Percentiles rank a stretch among this genome's conserved stretches.
These are phyloP conservation scores for Cryptosula pallasiana DNA, from an alignment of 2,888 invertebrate genomes.

Conservation along the genomic window DNA sequence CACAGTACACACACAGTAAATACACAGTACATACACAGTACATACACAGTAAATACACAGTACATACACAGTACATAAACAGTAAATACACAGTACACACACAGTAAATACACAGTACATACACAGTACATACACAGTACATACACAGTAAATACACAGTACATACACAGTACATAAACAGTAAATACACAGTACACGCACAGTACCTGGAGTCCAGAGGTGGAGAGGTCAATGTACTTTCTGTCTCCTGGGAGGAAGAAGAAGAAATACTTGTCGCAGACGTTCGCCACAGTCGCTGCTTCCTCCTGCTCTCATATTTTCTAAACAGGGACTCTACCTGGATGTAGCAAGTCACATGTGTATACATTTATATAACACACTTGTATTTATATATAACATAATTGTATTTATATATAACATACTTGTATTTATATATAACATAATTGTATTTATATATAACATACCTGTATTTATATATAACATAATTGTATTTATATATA, in stretches of 20 bases:
- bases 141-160: too few species aligned
- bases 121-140: too few species aligned
- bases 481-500: neutral
- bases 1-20: too few species aligned
- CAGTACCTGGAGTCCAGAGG: neutral
- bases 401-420: neutral
- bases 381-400: neutral
- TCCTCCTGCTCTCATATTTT: slow-evolving; percentile 47
- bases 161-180: too few species aligned
- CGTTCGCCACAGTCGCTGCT: slow-evolving; percentile 30
- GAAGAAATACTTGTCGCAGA: neutral
- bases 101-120: too few species aligned
- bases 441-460: neutral
- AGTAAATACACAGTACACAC: too few species aligned
- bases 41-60: too few species aligned
- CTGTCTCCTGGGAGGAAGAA: neutral
- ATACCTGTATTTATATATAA: neutral
- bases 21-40: too few species aligned
- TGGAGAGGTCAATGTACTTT: neutral
- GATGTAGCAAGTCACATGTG: too few species aligned
- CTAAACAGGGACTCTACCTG: slow-evolving; percentile 53
- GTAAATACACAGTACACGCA: too few species aligned
- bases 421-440: neutral
- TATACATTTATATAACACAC: too few species aligned
- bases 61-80: too few species aligned